Conservation (phyloP, 2,797 vertebrate genomes). For the Alfaro cultratus region DNA sequence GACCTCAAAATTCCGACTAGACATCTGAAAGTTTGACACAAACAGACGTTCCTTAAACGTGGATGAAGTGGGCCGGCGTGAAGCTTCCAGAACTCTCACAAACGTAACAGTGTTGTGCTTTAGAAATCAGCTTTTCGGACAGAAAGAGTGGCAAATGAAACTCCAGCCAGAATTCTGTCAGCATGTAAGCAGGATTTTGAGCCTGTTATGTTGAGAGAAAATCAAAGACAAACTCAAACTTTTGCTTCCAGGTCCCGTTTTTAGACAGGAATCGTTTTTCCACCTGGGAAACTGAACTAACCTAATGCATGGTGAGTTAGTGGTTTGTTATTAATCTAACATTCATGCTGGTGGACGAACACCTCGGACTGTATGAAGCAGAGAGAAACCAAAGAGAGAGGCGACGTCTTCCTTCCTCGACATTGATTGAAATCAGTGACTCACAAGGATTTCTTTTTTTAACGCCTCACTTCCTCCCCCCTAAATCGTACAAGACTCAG, state of each 20-base stretch:
- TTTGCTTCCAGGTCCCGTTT: not conserved
- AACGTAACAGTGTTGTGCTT: not conserved
- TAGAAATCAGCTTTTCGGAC: not conserved
- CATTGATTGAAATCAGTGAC: constrained; percentile 83
- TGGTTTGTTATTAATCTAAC: not conserved
- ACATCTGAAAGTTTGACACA: not conserved
- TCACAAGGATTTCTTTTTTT: constrained; percentile 70
- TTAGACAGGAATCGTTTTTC: not conserved
- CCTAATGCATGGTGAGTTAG: not conserved
- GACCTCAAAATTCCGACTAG: not conserved
- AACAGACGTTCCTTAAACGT: not conserved
- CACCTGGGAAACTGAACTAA: not conserved
- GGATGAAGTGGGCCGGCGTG: not conserved
- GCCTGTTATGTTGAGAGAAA: not conserved
- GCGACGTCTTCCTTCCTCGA: constrained; percentile 23
- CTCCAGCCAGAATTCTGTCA: not conserved
- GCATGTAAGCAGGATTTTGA: too few species aligned
- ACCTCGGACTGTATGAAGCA: not conserved
- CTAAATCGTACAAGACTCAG: constrained; percentile 60
- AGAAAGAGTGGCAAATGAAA: not conserved
- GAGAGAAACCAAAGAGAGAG: not conserved
- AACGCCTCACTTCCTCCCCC: constrained; percentile 59
- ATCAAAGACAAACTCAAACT: not conserved
- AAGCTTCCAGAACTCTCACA: not conserved
- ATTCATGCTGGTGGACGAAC: not conserved